Evolutionary conservation across 2,113 vertebrate genomes (phyloP), one percentile per base, ranked within the genome.

Genomic region (Ophiodon elongatus): DNA sequence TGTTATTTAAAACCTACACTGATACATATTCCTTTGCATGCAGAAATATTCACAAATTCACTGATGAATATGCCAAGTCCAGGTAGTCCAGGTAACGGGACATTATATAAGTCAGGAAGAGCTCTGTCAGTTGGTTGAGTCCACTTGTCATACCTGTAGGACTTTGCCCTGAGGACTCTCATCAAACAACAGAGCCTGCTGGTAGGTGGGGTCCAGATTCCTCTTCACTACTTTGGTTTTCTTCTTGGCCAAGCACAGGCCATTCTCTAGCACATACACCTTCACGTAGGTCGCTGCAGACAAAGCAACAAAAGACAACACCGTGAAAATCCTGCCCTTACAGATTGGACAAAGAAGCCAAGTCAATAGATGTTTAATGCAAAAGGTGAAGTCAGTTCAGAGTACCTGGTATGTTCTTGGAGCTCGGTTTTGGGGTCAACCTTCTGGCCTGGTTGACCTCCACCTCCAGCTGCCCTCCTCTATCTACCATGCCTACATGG

Each of bases 81-180:
- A 23, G 21, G 50, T 45, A 9, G 50, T 54, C 50, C 50, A 23
- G 21, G 50, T 45, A 8, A 23, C 23, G 8, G 50, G 23, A n/a
- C 50, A 23, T 45, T 45, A 17, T 45, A 23, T 8, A 52, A 52
- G 21, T 23, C 6, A n/a, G n/a, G 56, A 57, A 11, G 25, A 57
- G 4, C 7, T 14, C 54, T 27, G 56, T 57, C 50, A 23, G 23
- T 8, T n/a, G 50, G 50, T 54, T n/a, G 21, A 8, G 50, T 54
- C 50, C n/a, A 54, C 50, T 23, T 8, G 50, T 25, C 60, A 35
- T 73, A 99, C 98, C 97, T 99, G 98, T 80, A 99, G 93, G 84
- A 99, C 98, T 94, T 97, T 99, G 82, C 98, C 98, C 92, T 99
- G 98, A 63, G 97, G 97, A 59, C 96, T 97, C 94, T 99, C 98